Percentiles rank a stretch among this genome's conserved stretches.
Evolutionary conservation across 2,113 vertebrate species (phyloP).

Genomic region (Apus apus): DNA sequence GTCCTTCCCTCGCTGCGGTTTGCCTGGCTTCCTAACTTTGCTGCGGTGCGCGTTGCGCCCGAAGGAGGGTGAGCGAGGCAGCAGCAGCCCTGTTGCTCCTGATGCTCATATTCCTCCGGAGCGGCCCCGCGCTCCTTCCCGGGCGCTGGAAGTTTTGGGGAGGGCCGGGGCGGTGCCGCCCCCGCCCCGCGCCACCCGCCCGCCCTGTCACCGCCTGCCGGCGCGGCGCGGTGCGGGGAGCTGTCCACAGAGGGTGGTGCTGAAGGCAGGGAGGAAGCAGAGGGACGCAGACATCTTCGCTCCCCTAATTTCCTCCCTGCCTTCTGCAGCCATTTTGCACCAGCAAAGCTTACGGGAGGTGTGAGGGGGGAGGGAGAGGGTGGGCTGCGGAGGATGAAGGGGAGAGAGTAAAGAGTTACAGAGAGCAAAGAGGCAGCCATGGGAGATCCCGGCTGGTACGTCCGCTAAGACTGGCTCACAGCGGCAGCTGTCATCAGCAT

Average conservation of each 20-base stretch:
- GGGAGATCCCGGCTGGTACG: neutral
- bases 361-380: neutral
- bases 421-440: neutral
- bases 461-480: neutral
- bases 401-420: neutral
- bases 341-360: constrained; percentile 37
- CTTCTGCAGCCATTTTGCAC: constrained; percentile 90
- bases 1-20: neutral
- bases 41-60: neutral
- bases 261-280: constrained; percentile 73
- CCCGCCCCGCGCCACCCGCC: neutral
- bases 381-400: neutral
- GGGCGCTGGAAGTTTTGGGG: neutral
- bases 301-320: constrained; percentile 63
- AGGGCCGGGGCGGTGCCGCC: neutral
- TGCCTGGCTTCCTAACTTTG: neutral
- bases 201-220: neutral
- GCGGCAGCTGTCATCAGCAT: constrained; percentile 48
- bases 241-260: constrained; percentile 86
- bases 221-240: constrained; percentile 44
- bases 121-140: neutral
- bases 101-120: neutral
- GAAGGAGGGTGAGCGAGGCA: neutral
- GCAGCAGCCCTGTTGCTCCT: neutral
- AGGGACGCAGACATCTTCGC: constrained; percentile 69